Conservation (phyloP, 2,113 vertebrate genomes). For the Periophthalmodon schlosseri region DNA sequence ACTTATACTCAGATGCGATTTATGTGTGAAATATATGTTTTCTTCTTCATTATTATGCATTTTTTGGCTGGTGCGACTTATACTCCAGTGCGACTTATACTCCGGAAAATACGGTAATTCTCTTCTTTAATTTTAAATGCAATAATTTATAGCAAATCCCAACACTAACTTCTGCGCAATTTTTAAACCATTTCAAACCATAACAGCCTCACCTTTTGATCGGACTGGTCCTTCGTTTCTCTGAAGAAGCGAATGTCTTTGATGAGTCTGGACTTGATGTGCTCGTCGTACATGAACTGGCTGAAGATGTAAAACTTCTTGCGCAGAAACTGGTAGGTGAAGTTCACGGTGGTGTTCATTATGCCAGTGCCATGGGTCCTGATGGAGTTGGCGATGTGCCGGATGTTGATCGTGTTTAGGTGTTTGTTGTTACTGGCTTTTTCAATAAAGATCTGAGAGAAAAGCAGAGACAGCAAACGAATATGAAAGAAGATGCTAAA, state of each 20-base stretch:
- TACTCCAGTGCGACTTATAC: too few relatives aligned
- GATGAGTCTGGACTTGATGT: slow-evolving; percentile 98
- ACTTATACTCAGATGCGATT: too few relatives aligned
- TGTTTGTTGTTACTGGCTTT: slow-evolving; percentile 99
- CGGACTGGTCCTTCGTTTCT: slow-evolving; percentile 97
- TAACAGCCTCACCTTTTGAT: slow-evolving; percentile 86
- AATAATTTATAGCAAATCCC: too few relatives aligned
- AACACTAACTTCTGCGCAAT: background rate
- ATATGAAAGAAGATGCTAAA: background rate
- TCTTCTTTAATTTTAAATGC: too few relatives aligned
- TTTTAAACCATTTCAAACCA: background rate
- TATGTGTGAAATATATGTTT: too few relatives aligned
- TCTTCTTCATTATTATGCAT: too few relatives aligned
- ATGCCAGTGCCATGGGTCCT: slow-evolving; percentile 97
- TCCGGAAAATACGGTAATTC: too few relatives aligned
- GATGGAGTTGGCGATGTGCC: slow-evolving; percentile 98
- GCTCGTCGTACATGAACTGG: slow-evolving; percentile 99
- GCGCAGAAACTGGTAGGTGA: slow-evolving; percentile 97
- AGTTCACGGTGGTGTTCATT: slow-evolving; percentile 99
- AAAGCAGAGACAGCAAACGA: background rate
- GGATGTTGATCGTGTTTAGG: slow-evolving; percentile 98
- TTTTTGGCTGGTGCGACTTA: too few relatives aligned
- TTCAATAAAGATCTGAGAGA: slow-evolving; percentile 93
- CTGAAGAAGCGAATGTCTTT: slow-evolving; percentile 99
- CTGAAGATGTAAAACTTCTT: slow-evolving; percentile 99